Base-by-base conservation (phyloP, 2,797 vertebrate genomes). In the Nyctibius grandis region DNA sequence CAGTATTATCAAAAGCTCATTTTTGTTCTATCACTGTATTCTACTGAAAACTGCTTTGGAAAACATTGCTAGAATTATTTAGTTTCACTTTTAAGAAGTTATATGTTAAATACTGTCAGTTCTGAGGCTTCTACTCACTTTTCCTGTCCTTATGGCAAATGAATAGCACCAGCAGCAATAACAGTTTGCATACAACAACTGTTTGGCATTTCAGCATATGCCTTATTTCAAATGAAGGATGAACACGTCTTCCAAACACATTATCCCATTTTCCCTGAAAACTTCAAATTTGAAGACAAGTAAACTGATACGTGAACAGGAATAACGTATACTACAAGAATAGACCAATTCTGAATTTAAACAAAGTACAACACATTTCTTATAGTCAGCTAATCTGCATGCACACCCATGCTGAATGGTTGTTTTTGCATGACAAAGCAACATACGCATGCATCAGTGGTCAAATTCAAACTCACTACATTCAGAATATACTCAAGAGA, bases 201-300 rank as follows among this genome's bases (percentile, higher is more conserved):
- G 53, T 22, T 19, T n/a, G 45, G 48, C 25, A 65, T 75, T 88
- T 89, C 64, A 89, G 53, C 34, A 54, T 21, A 36, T 33, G 34
- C 40, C 75, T 90, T 33, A 85, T 54, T 88, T 79, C 23, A 91
- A 85, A 76, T 8, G 4, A 70, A 67, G 11, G 15, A 31, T 3
- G 6, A 74, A 75, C 18, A 11, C 3, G 2, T 63, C 70, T 79
- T 92, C 57, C 38, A 88, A 78, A 18, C 7, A 51, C 40, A 65
- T 42, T 53, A 76, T n/a, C 56, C 47, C 44, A 75, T 59, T 86
- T 70, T 76, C n/a, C 40, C 50, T 56, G 28, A 75, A 91, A 96
- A 94, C 89, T 90, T 93, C 83, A 19, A 82, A 94, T 80, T 23
- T 91, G 86, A 96, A 95, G 80, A 85, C 82, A 87, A 63, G 83